Percentiles rank a stretch among this genome's conserved stretches.
Evolutionary conservation across 37 sponge, comb jelly and placozoan species (phyloP).

Genomic region (Diacarnus erythraeanus): DNA sequence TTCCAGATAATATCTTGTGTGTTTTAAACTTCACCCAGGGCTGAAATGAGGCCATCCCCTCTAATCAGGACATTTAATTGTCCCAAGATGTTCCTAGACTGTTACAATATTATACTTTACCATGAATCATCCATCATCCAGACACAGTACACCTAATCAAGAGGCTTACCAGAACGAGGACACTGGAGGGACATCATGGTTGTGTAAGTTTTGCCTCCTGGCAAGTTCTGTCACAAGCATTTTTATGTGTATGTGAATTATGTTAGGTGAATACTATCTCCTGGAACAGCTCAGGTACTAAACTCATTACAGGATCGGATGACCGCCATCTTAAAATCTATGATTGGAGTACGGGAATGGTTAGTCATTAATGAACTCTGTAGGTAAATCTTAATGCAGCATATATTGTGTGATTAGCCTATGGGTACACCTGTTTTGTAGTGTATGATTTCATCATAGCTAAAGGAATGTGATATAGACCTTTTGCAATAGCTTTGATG

Average conservation of each 20-base stretch:
- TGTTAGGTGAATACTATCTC: conserved; percentile 80
- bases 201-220: conserved; percentile 75
- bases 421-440: no score
- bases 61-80: no score
- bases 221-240: no score
- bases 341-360: conserved; percentile 31
- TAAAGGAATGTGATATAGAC: no score
- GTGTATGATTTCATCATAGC: no score
- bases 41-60: no score
- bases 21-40: no score
- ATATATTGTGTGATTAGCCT: no score
- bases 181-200: conserved; percentile 61
- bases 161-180: conserved; percentile 24
- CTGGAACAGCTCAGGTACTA: conserved; percentile 71
- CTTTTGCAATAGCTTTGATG: no score
- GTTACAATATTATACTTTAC: background rate
- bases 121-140: background rate
- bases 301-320: conserved; percentile 80
- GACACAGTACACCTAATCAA: conserved; percentile 40
- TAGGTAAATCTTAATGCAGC: background rate
- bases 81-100: no score
- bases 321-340: conserved; percentile 85
- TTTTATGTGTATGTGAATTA: background rate
- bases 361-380: background rate
- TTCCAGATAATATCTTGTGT: no score